Evolutionary conservation across 2,888 invertebrate genomes (phyloP).

Genomic region (Sycophila texana): DNA sequence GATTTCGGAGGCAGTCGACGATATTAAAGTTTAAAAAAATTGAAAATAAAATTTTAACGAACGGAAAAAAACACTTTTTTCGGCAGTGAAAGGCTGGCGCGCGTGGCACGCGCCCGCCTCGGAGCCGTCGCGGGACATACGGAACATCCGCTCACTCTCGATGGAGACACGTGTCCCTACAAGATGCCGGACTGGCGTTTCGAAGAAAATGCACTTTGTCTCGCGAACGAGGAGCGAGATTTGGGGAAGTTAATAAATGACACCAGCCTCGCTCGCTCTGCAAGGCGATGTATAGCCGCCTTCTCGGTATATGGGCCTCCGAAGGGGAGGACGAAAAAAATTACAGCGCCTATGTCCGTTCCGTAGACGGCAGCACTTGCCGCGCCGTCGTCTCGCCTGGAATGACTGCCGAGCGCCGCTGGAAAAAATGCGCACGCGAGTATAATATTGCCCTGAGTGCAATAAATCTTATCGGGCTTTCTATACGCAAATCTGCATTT

Average conservation of each 20-base stretch:
- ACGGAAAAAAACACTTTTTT: not conserved
- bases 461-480: not conserved
- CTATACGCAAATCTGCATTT: conserved; percentile 17
- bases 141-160: conserved; percentile 56
- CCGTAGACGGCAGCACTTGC: conserved; percentile 17
- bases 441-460: not conserved
- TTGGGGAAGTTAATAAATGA: conserved; percentile 30
- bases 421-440: conserved; percentile 41
- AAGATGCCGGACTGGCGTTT: conserved; percentile 32
- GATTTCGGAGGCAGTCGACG: too few species aligned
- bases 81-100: conserved; percentile 44
- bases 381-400: not conserved
- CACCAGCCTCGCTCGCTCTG: not conserved
- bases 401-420: not conserved
- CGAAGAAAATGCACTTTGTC: conserved; percentile 50
- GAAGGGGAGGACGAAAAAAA: conserved; percentile 10
- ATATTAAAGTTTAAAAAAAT: too few species aligned
- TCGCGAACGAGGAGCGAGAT: not conserved
- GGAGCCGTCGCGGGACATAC: conserved; percentile 16
- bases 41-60: too few species aligned
- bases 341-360: not conserved
- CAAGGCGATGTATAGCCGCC: conserved; percentile 62
- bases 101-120: conserved; percentile 56
- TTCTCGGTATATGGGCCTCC: conserved; percentile 62
- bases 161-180: conserved; percentile 64